A percentile compares a stretch with the other conserved stretches of the same genome.
phyloP scores from a whole-genome alignment of 2,888 invertebrate species.

The Epirrhoe alternata region DNA sequence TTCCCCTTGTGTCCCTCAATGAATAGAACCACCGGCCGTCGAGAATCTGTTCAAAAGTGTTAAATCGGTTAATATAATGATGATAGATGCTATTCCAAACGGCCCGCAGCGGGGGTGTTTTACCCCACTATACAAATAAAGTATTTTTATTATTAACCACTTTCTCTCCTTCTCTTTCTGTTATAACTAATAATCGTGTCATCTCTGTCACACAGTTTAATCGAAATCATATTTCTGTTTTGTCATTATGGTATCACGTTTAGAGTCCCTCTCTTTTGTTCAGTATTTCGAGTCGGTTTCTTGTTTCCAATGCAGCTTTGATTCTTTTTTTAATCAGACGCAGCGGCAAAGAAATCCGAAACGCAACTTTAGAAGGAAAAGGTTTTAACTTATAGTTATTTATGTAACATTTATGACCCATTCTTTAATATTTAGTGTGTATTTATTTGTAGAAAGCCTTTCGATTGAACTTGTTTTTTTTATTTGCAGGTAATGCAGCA shows the following conservation, averaged over 20 bases:
- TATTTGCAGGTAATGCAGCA: constrained; percentile 56
- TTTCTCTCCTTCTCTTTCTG: constrained; percentile 69
- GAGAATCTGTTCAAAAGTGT: constrained; percentile 84
- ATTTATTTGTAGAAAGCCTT: constrained; percentile 33
- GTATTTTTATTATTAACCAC: constrained; percentile 84
- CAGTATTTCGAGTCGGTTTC: constrained; percentile 78
- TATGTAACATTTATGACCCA: constrained; percentile 46
- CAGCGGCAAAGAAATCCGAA: constrained; percentile 69
- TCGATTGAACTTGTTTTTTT: constrained; percentile 41
- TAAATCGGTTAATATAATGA: constrained; percentile 85
- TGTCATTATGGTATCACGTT: constrained; percentile 85
- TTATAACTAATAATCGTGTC: constrained; percentile 56
- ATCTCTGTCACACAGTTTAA: constrained; percentile 76
- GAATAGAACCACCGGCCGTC: constrained; percentile 66
- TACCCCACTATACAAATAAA: constrained; percentile 85
- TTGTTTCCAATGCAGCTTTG: constrained; percentile 78
- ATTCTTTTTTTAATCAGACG: constrained; percentile 70
- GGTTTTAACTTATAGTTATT: constrained; percentile 44
- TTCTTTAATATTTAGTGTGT: constrained; percentile 41
- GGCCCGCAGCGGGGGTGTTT: constrained; percentile 85
- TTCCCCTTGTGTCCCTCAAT: constrained; percentile 50
- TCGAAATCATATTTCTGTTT: constrained; percentile 86
- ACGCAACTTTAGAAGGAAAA: constrained; percentile 53
- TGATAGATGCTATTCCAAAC: constrained; percentile 83
- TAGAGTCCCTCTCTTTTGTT: constrained; percentile 83